Conservation (phyloP, 2,113 vertebrate genomes). For the Leptocoma aspasia region DNA sequence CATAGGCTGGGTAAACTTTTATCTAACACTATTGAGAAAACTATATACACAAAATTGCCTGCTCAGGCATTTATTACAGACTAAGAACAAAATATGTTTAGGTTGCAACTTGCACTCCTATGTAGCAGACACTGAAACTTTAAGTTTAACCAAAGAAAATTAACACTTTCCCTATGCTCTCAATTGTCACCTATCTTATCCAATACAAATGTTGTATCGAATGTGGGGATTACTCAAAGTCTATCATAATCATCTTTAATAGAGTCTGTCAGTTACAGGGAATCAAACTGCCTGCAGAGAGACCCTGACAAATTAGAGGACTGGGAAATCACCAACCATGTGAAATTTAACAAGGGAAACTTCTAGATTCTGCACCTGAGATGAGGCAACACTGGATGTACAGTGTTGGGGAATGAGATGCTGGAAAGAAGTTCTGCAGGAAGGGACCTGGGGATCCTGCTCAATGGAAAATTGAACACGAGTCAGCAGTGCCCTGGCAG, state of each 20-base stretch:
- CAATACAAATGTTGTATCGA: background rate
- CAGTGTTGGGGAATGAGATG: background rate
- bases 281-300: background rate
- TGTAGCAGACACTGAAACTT: background rate
- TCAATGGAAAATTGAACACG: fast-evolving
- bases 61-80: background rate
- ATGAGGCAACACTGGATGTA: background rate
- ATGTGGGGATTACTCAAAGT: background rate
- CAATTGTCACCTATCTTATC: background rate
- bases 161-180: background rate
- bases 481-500: background rate
- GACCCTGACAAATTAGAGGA: background rate
- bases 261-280: background rate
- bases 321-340: background rate
- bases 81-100: constrained; percentile 25
- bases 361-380: background rate
- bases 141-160: background rate
- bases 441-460: background rate
- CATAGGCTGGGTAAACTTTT: background rate
- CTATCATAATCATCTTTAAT: background rate
- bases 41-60: background rate
- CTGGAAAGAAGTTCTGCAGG: background rate
- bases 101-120: background rate
- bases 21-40: background rate
- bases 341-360: background rate